These are phyloP conservation scores for Strix aluco DNA, from an alignment of 2,113 vertebrate species.

Conservation along the genomic window DNA sequence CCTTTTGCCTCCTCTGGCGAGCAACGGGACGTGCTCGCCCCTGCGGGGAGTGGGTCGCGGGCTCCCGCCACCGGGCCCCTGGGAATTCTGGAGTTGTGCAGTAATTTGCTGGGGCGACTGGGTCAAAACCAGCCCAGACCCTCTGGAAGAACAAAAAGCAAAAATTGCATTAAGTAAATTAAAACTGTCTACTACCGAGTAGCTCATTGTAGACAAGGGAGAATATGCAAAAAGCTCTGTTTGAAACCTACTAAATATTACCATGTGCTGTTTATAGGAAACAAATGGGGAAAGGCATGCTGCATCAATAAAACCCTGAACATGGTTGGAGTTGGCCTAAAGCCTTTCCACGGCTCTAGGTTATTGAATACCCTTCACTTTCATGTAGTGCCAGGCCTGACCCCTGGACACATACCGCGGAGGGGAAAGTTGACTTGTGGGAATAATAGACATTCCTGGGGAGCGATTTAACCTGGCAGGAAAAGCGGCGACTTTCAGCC, in stretches of 20 bases:
- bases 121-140: slow-evolving; percentile 39
- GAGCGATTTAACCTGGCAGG: slow-evolving; percentile 67
- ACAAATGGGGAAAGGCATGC: slow-evolving; percentile 85
- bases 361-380: slow-evolving; percentile 77
- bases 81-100: not conserved
- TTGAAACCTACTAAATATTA: slow-evolving; percentile 83
- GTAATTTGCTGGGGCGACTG: not conserved
- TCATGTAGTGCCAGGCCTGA: slow-evolving; percentile 80
- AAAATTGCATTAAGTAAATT: slow-evolving; percentile 71
- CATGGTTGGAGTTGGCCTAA: slow-evolving; percentile 69
- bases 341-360: slow-evolving; percentile 58
- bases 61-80: not conserved
- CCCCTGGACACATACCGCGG: slow-evolving; percentile 62
- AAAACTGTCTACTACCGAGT: slow-evolving; percentile 73
- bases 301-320: slow-evolving; percentile 74
- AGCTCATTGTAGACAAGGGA: slow-evolving; percentile 68
- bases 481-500: slow-evolving; percentile 54
- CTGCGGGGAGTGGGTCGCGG: not conserved
- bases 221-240: slow-evolving; percentile 74
- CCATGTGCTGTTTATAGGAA: slow-evolving; percentile 93
- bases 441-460: slow-evolving; percentile 70
- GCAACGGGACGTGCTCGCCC: not conserved
- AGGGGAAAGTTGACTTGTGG: slow-evolving; percentile 68
- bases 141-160: slow-evolving; percentile 49
- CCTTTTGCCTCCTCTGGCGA: not conserved